Evolutionary conservation across 2,797 vertebrate species (phyloP), one percentile per base, ranked within the genome.

Genomic region (Rhinatrema bivittatum): DNA sequence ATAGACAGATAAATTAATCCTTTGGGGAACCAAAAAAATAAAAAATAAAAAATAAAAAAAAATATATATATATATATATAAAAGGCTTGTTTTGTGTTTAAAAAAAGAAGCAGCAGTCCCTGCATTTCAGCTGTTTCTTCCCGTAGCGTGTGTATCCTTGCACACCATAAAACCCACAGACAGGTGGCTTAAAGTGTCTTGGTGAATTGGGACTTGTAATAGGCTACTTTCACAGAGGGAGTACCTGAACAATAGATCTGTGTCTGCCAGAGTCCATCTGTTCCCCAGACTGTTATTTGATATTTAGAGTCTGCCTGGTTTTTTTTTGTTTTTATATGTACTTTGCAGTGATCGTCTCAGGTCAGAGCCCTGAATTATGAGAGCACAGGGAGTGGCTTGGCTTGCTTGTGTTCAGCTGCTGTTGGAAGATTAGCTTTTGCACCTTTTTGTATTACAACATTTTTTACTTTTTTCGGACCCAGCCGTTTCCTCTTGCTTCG

Each of bases 221-320:
- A 57, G 65, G 58, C 61, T 70, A 50, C 44, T 67, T 67, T 70
- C 72, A 61, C 54, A 59, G 54, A 60, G 54, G 62, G 72, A 68
- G 39, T 51, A 70, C 63, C 59, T 56, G 53, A 65, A 65, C 60
- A 64, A 71, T 79, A 68, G 62, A 54, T 62, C 50, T 64, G 33
- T 60, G 60, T 45, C 39, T 53, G 46, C 29, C 42, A 58, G 27
- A 39, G 46, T 49, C 62, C 63, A 70, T 69, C 68, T 76, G 69
- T 62, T 80, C 60, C 41, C 47, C 42, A 53, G 33, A 35, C 5
- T 56, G 53, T 65, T 53, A 61, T 1, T 3, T 44, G 56, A 53
- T 63, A 53, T 42, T 55, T 50, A 44, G 17, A 55, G 54, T 56
- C 59, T 10, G 51, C 38, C 17, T 25, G 29, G 29, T 22, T 7